A percentile compares a stretch with the other conserved stretches of the same genome.
These are phyloP conservation scores for Balearica regulorum DNA, from an alignment of 2,797 vertebrate species.

Conservation along the genomic window DNA sequence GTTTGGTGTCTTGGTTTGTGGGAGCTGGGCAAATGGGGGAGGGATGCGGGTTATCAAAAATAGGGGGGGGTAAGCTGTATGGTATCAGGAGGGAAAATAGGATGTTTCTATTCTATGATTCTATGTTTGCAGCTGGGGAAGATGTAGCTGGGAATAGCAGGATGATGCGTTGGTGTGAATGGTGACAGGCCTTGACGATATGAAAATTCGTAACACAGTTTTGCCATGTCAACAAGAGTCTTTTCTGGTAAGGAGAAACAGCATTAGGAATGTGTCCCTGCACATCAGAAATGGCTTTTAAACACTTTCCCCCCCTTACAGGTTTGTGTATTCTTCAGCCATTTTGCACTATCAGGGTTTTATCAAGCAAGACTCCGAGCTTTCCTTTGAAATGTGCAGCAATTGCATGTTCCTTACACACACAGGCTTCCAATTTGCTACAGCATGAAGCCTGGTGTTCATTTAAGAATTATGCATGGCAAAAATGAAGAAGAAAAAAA, in stretches of 20 bases:
- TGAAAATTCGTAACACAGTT: not conserved
- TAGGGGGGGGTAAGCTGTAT: not conserved
- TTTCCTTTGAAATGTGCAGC: not conserved
- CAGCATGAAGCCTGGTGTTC: not conserved
- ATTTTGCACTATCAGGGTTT: not conserved
- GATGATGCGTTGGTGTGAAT: not conserved
- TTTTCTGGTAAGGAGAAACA: not conserved
- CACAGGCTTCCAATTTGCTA: not conserved
- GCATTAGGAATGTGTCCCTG: not conserved
- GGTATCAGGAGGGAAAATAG: not conserved
- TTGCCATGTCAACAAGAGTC: not conserved
- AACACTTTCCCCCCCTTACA: not conserved
- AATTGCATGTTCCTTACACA: not conserved
- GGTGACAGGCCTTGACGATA: accelerated
- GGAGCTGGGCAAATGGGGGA: not conserved
- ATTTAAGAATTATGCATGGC: not conserved
- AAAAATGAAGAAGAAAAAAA: not conserved
- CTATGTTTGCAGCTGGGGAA: not conserved
- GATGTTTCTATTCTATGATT: not conserved
- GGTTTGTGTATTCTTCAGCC: not conserved
- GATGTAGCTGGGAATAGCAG: not conserved
- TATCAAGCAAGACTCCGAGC: not conserved
- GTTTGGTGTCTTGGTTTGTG: not conserved
- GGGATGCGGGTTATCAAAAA: accelerated
- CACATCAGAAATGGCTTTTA: not conserved